Base-by-base conservation (phyloP, 2,888 invertebrate genomes). In the Metopia argyrocephala region DNA sequence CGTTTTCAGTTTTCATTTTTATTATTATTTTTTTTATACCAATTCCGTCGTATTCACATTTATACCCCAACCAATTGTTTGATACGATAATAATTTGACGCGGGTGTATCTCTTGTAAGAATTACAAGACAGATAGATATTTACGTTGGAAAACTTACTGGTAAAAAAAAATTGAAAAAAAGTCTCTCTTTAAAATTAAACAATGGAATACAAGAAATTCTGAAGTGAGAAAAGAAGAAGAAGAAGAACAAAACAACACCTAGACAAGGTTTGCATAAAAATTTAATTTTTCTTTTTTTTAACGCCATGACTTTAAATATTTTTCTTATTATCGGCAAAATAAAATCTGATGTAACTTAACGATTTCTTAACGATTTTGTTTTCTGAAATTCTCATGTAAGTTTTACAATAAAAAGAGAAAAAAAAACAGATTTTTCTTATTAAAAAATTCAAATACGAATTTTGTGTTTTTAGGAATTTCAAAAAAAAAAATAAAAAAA, bases 321-420 rank as follows among this genome's bases (percentile, higher is more conserved):
- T 12, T 38, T 38, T 38, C 38, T 15, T 27, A 56, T 50, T 70
- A 66, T 76, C 73, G 56, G 57, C 50, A 18, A 69, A 65, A 73
- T 45, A 46, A 64, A 28, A 80, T 80, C 80, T 76, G 80, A 80
- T 80, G 56, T 65, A 73, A 80, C 68, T 73, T 68, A n/a, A 68
- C 76, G 68, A 80, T 71, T 73, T 79, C 52, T 48, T 62, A 46
- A 68, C 25, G 6, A 54, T 38, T 15, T 38, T 38, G 12, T 38
- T 9, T 38, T 38, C 3, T 38, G 9, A 9, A 0, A 38, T 38
- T 38, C 38, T 38, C 15, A 38, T 15, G 15, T 38, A 38, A 38
- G n/a, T 54, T 54, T 56, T 27, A 15, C 59, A 57, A 57, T 56
- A 48, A 57, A 28, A 31, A 45, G 27, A 52, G 5, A n/a, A 31